Evolutionary conservation across 1,140 invertebrate genomes (phyloP).

Genomic region (Drosophila sucinea): DNA sequence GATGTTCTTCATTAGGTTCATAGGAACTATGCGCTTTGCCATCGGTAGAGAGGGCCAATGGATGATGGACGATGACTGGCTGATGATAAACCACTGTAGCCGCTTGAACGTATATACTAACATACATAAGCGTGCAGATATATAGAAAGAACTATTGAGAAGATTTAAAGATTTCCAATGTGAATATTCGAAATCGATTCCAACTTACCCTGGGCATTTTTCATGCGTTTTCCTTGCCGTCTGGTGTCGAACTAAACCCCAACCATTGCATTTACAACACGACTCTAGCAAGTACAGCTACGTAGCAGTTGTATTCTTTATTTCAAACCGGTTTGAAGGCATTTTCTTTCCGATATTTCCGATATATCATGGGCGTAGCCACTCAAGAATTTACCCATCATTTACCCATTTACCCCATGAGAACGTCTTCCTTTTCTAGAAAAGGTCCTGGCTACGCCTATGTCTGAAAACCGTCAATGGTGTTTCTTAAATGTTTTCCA

Average conservation of each 20-base stretch:
- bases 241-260: slow-evolving; percentile 52
- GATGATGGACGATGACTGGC: slow-evolving; percentile 61
- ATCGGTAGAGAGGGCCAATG: slow-evolving; percentile 6
- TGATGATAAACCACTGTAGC: slow-evolving; percentile 64
- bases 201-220: slow-evolving; percentile 48
- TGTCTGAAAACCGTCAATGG: slow-evolving; percentile 36
- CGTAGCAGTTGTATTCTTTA: slow-evolving; percentile 27
- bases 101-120: slow-evolving; percentile 8
- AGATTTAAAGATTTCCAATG: slow-evolving; percentile 9
- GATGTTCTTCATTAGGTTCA: slow-evolving; percentile 43
- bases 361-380: neutral
- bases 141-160: neutral
- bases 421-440: neutral
- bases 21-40: neutral
- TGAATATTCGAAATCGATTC: neutral
- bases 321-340: slow-evolving; percentile 42
- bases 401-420: neutral
- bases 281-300: slow-evolving; percentile 34
- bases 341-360: slow-evolving; percentile 15
- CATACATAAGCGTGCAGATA: neutral
- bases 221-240: slow-evolving; percentile 24
- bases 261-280: slow-evolving; percentile 33
- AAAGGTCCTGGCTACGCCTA: neutral
- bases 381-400: neutral
- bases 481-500: slow-evolving; percentile 27